Percentiles rank a stretch among this genome's conserved stretches.
These are phyloP conservation scores for Laterallus jamaicensis DNA, from an alignment of 2,113 vertebrate species.

Conservation along the genomic window DNA sequence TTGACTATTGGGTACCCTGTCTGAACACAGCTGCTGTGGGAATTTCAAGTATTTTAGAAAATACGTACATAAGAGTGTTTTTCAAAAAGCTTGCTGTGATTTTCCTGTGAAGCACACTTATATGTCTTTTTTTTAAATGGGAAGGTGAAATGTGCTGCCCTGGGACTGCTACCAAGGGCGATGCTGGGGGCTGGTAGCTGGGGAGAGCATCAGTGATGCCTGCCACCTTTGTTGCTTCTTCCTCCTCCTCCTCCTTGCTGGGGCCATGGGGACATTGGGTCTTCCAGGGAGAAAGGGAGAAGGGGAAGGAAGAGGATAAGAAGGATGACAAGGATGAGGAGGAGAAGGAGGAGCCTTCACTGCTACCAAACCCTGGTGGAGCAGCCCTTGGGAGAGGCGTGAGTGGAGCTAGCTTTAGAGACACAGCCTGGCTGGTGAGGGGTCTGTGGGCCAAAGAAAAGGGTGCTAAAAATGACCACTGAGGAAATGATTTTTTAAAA, in stretches of 20 bases:
- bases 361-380: background rate
- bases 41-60: background rate
- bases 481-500: background rate
- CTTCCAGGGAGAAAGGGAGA: background rate
- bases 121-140: background rate
- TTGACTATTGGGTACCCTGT: background rate
- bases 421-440: background rate
- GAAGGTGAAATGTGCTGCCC: background rate
- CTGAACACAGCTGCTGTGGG: background rate
- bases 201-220: background rate
- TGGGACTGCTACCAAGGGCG: background rate
- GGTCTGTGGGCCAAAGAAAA: background rate
- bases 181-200: background rate
- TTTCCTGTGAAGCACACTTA: background rate
- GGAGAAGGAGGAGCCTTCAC: background rate
- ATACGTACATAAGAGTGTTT: rapidly evolving
- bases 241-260: background rate
- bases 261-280: rapidly evolving
- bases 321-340: background rate
- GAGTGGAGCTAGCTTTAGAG: background rate
- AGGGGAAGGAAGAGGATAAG: background rate
- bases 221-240: background rate
- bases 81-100: background rate
- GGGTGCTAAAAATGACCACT: background rate
- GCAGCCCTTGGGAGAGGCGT: background rate